These are phyloP conservation scores for Clitarchus hookeri DNA, from an alignment of 2,888 invertebrate genomes.

Conservation along the genomic window DNA sequence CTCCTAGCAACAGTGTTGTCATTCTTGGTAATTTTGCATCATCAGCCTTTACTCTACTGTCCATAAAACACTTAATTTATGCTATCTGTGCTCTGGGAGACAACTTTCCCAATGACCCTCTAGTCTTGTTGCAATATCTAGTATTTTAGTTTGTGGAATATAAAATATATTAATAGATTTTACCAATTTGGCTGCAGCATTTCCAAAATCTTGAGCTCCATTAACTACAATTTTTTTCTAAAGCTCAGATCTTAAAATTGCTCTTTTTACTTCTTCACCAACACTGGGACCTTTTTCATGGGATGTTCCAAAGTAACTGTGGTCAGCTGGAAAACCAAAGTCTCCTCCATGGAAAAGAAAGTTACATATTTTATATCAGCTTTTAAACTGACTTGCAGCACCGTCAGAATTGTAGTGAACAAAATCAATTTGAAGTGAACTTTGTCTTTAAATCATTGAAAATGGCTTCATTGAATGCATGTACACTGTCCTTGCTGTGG, in stretches of 20 bases:
- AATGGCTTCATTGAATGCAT: slow-evolving; percentile 2
- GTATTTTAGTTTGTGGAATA: neutral
- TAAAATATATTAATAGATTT: neutral
- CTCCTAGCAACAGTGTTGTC: no score
- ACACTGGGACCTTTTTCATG: neutral
- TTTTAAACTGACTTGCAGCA: no score
- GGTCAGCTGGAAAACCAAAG: neutral
- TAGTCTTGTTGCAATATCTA: neutral
- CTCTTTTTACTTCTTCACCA: neutral
- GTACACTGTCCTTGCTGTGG: neutral
- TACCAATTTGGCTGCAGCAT: no score
- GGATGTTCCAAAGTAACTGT: neutral
- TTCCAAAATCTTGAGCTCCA: no score
- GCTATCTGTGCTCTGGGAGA: neutral
- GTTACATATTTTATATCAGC: no score
- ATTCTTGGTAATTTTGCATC: no score
- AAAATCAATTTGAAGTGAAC: no score
- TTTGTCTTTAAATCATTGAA: neutral
- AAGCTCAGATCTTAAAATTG: neutral
- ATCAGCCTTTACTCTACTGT: no score
- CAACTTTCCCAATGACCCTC: neutral
- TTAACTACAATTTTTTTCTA: no score
- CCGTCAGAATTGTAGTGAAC: no score
- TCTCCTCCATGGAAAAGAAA: no score
- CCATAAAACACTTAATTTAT: neutral